Evolutionary conservation across 2,797 vertebrate species (phyloP).

Genomic region (Petrocephalus sullivani): DNA sequence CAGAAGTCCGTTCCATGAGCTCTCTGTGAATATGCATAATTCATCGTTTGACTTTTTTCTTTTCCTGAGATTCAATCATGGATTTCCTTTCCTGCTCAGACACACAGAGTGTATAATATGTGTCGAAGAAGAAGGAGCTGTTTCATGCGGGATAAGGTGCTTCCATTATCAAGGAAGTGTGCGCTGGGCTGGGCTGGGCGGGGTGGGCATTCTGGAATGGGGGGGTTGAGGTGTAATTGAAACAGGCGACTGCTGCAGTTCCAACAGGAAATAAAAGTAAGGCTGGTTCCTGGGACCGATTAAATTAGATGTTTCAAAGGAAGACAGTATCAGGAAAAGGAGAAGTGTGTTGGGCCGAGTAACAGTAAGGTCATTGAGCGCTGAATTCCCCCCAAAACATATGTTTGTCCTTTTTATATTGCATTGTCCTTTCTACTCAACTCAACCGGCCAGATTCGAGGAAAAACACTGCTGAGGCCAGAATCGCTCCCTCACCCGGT

Average conservation of each 20-base stretch:
- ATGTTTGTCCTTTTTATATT: slow-evolving; percentile 45
- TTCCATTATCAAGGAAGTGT: slow-evolving; percentile 56
- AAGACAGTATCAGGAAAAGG: slow-evolving; percentile 77
- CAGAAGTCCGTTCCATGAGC: slow-evolving; percentile 3
- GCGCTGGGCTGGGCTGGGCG: slow-evolving; percentile 62
- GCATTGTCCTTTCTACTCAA: not conserved
- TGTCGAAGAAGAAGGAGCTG: not conserved
- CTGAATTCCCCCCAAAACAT: slow-evolving; percentile 44
- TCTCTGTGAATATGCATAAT: slow-evolving; percentile 4
- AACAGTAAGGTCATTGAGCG: slow-evolving; percentile 76
- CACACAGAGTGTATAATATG: slow-evolving; percentile 21
- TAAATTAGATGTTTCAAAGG: slow-evolving; percentile 81
- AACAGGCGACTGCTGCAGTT: slow-evolving; percentile 74
- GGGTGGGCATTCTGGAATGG: slow-evolving; percentile 45
- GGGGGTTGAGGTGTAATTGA: slow-evolving; percentile 74
- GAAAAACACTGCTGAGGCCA: not conserved
- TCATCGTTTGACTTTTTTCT: slow-evolving; percentile 31
- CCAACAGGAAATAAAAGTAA: slow-evolving; percentile 80
- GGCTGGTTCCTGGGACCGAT: slow-evolving; percentile 73
- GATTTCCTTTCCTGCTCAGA: slow-evolving; percentile 36
- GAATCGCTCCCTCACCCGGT: not conserved
- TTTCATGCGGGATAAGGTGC: slow-evolving; percentile 51
- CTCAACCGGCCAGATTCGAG: not conserved
- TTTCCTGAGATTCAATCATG: slow-evolving; percentile 44
- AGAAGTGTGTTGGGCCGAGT: slow-evolving; percentile 68